Evolutionary conservation across 2,888 invertebrate species (phyloP).

Genomic region (Helleia helle): DNA sequence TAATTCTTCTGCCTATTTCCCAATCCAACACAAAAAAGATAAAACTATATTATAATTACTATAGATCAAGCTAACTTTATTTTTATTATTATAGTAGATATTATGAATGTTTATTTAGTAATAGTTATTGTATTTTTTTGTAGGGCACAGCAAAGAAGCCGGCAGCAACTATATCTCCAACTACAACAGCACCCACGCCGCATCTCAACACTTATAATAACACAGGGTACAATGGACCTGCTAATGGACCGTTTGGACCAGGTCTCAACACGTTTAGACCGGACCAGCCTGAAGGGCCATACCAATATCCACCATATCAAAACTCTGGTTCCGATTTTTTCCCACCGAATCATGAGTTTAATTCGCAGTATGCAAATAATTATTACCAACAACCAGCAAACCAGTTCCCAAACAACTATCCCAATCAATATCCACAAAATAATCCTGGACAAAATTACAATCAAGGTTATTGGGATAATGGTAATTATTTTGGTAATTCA

Average conservation of each 20-base stretch:
- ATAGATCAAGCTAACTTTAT: too few species aligned
- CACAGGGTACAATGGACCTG: slow-evolving; percentile 32
- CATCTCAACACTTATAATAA: slow-evolving; percentile 36
- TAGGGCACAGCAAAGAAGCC: slow-evolving; percentile 56
- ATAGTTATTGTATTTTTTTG: neutral
- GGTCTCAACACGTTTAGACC: slow-evolving; percentile 38
- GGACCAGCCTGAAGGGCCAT: slow-evolving; percentile 37
- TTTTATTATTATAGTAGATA: neutral
- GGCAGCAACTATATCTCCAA: slow-evolving; percentile 66
- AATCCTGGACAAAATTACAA: slow-evolving; percentile 49
- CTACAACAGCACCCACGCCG: slow-evolving; percentile 35
- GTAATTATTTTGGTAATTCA: slow-evolving; percentile 52
- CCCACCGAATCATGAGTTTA: slow-evolving; percentile 65
- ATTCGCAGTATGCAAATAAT: slow-evolving; percentile 53
- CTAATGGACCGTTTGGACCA: slow-evolving; percentile 47
- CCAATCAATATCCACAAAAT: slow-evolving; percentile 55
- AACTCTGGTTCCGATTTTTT: slow-evolving; percentile 49
- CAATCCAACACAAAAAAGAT: too few species aligned
- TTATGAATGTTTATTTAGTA: neutral
- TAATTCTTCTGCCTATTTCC: too few species aligned
- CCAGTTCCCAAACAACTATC: slow-evolving; percentile 40
- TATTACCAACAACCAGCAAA: slow-evolving; percentile 52
- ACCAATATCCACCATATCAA: slow-evolving; percentile 55
- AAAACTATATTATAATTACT: too few species aligned
- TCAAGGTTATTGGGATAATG: slow-evolving; percentile 59